Percentiles rank a stretch among this genome's conserved stretches.
phyloP scores from a whole-genome alignment of 2,113 vertebrate species.

The Muntiacus reevesi region DNA sequence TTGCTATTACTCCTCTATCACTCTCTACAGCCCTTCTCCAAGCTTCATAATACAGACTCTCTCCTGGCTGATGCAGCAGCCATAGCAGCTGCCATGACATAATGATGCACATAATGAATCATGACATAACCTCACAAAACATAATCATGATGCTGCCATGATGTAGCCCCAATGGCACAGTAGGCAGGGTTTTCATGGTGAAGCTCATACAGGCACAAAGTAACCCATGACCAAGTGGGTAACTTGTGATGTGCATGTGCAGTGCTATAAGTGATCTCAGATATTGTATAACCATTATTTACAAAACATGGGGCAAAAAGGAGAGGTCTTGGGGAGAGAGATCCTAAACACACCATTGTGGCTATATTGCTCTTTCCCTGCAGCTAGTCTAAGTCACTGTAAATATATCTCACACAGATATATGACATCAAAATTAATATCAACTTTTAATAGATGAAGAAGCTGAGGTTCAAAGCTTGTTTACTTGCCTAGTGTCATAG shows the following conservation, averaged over 20 bases:
- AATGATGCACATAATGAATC: background rate
- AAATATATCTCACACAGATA: background rate
- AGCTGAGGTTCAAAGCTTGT: background rate
- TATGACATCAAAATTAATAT: background rate
- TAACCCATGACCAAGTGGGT: background rate
- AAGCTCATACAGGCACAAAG: background rate
- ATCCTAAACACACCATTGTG: rapidly evolving
- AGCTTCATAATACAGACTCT: background rate
- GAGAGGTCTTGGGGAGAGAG: background rate
- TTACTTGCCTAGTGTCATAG: background rate
- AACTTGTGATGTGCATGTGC: rapidly evolving
- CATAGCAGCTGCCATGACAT: background rate
- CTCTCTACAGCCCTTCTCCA: rapidly evolving
- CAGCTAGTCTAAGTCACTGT: background rate
- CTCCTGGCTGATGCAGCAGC: background rate
- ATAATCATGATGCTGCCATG: rapidly evolving
- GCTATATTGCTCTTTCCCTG: background rate
- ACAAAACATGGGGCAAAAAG: background rate
- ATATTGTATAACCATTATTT: background rate
- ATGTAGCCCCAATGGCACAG: background rate
- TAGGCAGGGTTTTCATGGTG: background rate
- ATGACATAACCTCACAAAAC: background rate
- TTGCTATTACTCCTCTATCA: background rate
- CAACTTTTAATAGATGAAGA: background rate
- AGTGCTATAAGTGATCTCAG: background rate